Base-by-base conservation (phyloP, 1,140 invertebrate species). In the Pachypeltis micranthus region DNA sequence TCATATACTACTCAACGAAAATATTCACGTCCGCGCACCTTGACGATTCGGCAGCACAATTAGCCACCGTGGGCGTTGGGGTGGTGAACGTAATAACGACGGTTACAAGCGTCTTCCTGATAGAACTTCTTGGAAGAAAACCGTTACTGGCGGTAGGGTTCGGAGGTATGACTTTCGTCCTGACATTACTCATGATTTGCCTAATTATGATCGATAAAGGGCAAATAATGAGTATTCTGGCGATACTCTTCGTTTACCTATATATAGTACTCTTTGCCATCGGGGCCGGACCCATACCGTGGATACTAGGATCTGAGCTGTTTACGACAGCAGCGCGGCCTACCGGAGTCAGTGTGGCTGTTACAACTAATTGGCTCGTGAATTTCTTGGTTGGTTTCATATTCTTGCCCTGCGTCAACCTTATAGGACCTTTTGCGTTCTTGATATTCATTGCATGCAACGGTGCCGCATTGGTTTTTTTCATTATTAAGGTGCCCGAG, bases 271-370 rank as follows among this genome's bases (percentile, higher is more conserved):
- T 88, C 70, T 95, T 88, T 67, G 85, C 86, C 0, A 80, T 80
- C 24, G 87, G 87, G 2, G 85, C 85, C 12, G 90, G 92, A 60
- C 91, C 92, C 2, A 96, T 96, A 66, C 93, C 93, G 1, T 96
- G 93, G 93, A 91, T 97, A 77, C 81, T 95, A 58, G 91, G 94
- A 0, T 81, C 85, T 1, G 91, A 94, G 75, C 72, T 94, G 29
- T 94, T 94, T 71, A 83, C 80, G 61, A 86, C 88, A 70, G 83
- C 83, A 1, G 85, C 88, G 26, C 74, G 90, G 66, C 83, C 88
- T 1, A 78, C 85, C 0, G 91, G 91, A 4, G 87, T 87, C 16
- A 87, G 86, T 61, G 78, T 93, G 25, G 86, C 89, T 2, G 88
- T 91, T 1, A 79, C 83, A 26, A 79, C 86, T 61, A 94, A 94